Base-by-base conservation (phyloP, 2,888 invertebrate genomes). In the Saturnia pavonia region DNA sequence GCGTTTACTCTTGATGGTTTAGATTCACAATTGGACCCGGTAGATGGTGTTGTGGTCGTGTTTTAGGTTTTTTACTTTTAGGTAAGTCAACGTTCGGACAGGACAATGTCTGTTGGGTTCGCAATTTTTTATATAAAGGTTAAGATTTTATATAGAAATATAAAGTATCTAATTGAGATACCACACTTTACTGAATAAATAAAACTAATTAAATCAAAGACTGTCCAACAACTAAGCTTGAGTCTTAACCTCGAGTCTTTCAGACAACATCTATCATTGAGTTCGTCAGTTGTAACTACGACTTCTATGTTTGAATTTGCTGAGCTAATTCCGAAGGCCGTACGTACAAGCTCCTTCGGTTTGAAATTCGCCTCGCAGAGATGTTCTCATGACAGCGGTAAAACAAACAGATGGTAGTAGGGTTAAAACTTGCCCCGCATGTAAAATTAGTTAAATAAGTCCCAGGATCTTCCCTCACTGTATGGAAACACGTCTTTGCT, bases 401-500 rank as follows among this genome's bases (percentile, higher is more conserved):
- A 87, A 78, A 83, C 88, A 90, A 90, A 88, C 87, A 89, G 80
- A 89, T 85, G 87, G 85, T 83, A 85, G 84, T 80, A 84, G 83
- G 86, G 88, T 89, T 89, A 87, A 89, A 91, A 91, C 89, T 90
- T 89, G 83, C 83, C 84, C 86, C 86, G 87, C 88, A 88, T 90
- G 88, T 90, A 88, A 90, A 91, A 90, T 91, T 90, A 88, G 89
- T 90, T 88, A 88, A 90, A 91, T 88, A 91, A 87, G 89, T 88
- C 87, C 86, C 83, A 73, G 77, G 84, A 87, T 87, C 87, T 88
- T 87, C 84, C 79, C 83, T 82, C 80, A 76, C 73, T 78, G 79
- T 86, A 88, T 85, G 89, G 81, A 85, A 88, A 91, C 92, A 91
- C 84, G 91, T 90, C 89, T 91, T 92, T 91, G 91, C 92, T 91